These are phyloP conservation scores for Pampus argenteus DNA, from an alignment of 2,797 vertebrate species.

Conservation along the genomic window DNA sequence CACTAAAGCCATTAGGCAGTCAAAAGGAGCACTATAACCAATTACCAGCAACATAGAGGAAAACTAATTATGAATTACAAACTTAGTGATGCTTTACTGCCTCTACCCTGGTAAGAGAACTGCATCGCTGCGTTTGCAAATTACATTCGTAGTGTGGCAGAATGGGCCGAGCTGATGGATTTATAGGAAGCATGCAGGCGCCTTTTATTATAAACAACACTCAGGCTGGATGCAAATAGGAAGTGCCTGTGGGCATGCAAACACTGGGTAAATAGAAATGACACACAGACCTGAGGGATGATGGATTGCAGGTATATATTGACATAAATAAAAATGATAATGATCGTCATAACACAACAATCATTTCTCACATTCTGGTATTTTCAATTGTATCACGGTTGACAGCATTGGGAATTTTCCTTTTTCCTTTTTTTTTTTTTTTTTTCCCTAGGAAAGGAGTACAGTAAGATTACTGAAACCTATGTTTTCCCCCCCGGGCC, in stretches of 20 bases:
- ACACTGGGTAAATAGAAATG: conserved; percentile 64
- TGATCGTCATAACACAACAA: conserved; percentile 53
- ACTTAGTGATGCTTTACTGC: conserved; percentile 76
- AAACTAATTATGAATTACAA: conserved; percentile 79
- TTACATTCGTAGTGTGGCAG: conserved; percentile 67
- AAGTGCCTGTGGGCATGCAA: conserved; percentile 60
- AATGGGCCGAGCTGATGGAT: conserved; percentile 69
- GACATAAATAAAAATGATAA: conserved; percentile 66
- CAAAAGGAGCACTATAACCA: conserved; percentile 65
- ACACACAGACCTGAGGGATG: conserved; percentile 56
- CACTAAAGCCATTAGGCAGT: conserved; percentile 61
- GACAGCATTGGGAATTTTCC: not conserved
- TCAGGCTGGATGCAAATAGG: conserved; percentile 66
- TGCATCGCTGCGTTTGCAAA: conserved; percentile 76
- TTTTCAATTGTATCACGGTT: conserved; percentile 13
- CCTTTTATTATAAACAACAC: conserved; percentile 68
- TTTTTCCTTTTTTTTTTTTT: too few species aligned
- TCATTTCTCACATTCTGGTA: conserved; percentile 36
- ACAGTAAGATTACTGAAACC: not conserved
- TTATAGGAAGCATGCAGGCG: conserved; percentile 60
- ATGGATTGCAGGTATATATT: conserved; percentile 68
- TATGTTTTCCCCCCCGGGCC: not conserved
- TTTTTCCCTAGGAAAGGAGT: not conserved
- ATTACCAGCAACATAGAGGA: conserved; percentile 72
- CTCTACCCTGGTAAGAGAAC: conserved; percentile 52